Percentiles rank a stretch among this genome's conserved stretches.
phyloP scores from a whole-genome alignment of 1,140 invertebrate genomes.

The Trinorchestia longiramus region DNA sequence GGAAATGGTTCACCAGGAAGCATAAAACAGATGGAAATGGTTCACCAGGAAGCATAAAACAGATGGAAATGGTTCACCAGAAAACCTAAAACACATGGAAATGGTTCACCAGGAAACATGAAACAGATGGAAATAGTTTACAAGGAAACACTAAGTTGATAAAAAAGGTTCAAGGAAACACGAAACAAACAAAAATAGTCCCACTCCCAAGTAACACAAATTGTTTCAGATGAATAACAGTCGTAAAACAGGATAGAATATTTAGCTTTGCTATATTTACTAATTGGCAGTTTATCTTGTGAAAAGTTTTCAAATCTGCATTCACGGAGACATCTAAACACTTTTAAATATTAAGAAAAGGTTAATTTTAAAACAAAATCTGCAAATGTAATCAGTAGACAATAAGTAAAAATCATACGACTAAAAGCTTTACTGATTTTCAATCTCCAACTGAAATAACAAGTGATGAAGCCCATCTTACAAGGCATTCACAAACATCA shows the following conservation, averaged over 20 bases:
- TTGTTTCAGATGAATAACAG: too few species aligned
- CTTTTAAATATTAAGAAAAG: background rate
- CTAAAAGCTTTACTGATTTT: background rate
- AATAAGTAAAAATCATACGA: background rate
- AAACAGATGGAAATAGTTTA: too few species aligned
- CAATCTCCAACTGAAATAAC: background rate
- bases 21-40: too few species aligned
- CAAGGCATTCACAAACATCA: background rate
- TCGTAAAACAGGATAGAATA: too few species aligned
- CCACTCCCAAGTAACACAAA: too few species aligned
- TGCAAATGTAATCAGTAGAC: background rate
- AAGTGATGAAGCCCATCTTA: background rate
- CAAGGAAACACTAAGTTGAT: too few species aligned
- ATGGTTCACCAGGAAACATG: too few species aligned
- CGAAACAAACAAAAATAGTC: background rate
- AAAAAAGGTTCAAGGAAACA: too few species aligned
- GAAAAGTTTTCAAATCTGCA: background rate
- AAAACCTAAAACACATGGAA: too few species aligned
- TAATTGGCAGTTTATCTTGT: background rate
- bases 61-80: too few species aligned
- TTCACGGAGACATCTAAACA: background rate
- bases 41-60: too few species aligned
- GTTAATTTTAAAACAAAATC: background rate
- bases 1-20: too few species aligned
- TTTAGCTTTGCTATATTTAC: background rate